Base-by-base conservation (phyloP, 2,888 invertebrate genomes). In the Synanthedon vespiformis region DNA sequence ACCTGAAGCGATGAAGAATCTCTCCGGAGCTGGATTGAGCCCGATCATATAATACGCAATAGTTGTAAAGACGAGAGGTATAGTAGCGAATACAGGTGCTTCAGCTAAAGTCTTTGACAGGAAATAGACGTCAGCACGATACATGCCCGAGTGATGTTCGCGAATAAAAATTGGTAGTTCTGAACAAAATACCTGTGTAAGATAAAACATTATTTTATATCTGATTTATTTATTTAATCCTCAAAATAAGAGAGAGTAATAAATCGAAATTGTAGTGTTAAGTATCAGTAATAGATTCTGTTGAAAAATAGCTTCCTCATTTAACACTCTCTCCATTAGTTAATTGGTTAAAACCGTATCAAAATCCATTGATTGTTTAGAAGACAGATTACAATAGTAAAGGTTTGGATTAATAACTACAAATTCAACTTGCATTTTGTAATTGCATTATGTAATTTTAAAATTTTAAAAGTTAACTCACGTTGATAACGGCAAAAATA, bases 401-500 rank as follows among this genome's bases (percentile, higher is more conserved):
- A 22, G 5, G 22, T 22, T 22, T 22, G 22, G 2, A 22, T 16
- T 22, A 22, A 22, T 22, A 5, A 5, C 22, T 22, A 34, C 34
- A 34, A 34, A 34, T 34, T 34, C 34, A 10, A 10, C 34, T 12
- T 22, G 1, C 5, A 5, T 22, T 22, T 5, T n/a, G 14, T 44
- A 14, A 40, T 22, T 22, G 4, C 4, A 22, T n/a, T n/a, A n/a
- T n/a, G n/a, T n/a, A 4, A 4, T 4, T 22, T 22, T 4, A 22
- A 1, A 41, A 41, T 41, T 41, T 40, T 40, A 40, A 48, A 3
- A 48, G 16, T 14, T 6, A 52, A 51, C 94, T 91, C 80, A 97
- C 98, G 76, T 94, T 95, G 55, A 97, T 93, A 48, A 98, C 97
- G 56, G 96, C 95, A 70, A 97, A 97, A n/a, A 96, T 92, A 76